Conservation (phyloP, 2,888 invertebrate genomes). For the Chrysina gloriosa region DNA sequence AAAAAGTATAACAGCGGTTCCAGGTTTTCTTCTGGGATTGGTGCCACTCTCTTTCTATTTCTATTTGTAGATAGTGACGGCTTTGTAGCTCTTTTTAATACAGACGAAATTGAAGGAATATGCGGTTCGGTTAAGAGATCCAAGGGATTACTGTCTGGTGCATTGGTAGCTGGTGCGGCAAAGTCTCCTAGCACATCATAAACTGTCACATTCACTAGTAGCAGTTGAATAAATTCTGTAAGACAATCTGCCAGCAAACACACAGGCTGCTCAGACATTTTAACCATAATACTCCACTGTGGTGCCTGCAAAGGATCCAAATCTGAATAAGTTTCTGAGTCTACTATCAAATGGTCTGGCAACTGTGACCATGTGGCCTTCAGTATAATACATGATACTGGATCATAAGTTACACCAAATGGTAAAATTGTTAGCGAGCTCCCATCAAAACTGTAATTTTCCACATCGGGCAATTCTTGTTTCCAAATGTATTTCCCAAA, state of each 20-base stretch:
- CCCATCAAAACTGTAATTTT: slow-evolving; percentile 69
- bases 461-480: slow-evolving; percentile 70
- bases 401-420: slow-evolving; percentile 87
- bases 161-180: slow-evolving; percentile 54
- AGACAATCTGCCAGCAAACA: slow-evolving; percentile 84
- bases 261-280: slow-evolving; percentile 75
- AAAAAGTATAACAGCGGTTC: slow-evolving; percentile 83
- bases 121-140: slow-evolving; percentile 83
- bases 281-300: slow-evolving; percentile 79
- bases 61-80: slow-evolving; percentile 62
- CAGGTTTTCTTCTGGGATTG: slow-evolving; percentile 80
- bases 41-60: slow-evolving; percentile 73
- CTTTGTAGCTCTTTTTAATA: slow-evolving; percentile 69
- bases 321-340: slow-evolving; percentile 88
- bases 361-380: slow-evolving; percentile 90
- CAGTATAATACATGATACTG: slow-evolving; percentile 80
- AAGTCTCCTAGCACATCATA: slow-evolving; percentile 70
- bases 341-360: slow-evolving; percentile 86
- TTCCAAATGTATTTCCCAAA: slow-evolving; percentile 72
- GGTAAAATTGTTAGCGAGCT: slow-evolving; percentile 74
- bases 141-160: slow-evolving; percentile 68
- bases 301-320: slow-evolving; percentile 87
- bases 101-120: slow-evolving; percentile 73
- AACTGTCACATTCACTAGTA: slow-evolving; percentile 67
- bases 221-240: slow-evolving; percentile 76